Conservation (phyloP, 2,888 invertebrate species). For the Sympetrum striolatum region DNA sequence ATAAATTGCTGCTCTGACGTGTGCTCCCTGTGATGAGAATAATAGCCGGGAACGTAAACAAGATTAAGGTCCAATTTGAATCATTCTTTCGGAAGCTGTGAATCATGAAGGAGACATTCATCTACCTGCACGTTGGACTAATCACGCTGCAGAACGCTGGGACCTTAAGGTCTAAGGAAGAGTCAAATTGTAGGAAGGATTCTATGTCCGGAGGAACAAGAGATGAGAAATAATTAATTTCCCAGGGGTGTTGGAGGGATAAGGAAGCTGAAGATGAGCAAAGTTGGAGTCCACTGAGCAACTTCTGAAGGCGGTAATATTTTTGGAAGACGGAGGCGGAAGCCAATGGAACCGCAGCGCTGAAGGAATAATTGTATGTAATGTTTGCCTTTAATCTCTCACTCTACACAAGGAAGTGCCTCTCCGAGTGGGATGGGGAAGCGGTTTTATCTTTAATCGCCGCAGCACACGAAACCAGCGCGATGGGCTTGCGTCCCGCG, state of each 20-base stretch:
- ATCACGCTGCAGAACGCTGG: neutral
- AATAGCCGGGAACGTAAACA: neutral
- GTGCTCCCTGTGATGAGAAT: neutral
- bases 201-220: neutral
- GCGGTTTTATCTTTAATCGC: too few relatives aligned
- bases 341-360: neutral
- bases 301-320: conserved; percentile 1
- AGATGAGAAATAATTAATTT: conserved; percentile 37
- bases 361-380: neutral
- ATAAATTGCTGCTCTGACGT: neutral
- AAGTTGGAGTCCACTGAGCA: conserved; percentile 22
- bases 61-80: neutral
- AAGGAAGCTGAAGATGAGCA: neutral
- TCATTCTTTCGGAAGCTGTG: neutral
- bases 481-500: too few relatives aligned
- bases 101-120: neutral
- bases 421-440: too few relatives aligned
- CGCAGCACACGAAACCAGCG: too few relatives aligned
- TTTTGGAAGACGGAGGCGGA: neutral
- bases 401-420: too few relatives aligned
- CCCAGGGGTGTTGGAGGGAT: neutral
- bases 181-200: neutral
- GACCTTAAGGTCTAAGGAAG: neutral
- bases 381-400: neutral
- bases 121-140: neutral